These are phyloP conservation scores for Diachasma alloeum DNA, from an alignment of 1,140 invertebrate genomes.

Conservation along the genomic window DNA sequence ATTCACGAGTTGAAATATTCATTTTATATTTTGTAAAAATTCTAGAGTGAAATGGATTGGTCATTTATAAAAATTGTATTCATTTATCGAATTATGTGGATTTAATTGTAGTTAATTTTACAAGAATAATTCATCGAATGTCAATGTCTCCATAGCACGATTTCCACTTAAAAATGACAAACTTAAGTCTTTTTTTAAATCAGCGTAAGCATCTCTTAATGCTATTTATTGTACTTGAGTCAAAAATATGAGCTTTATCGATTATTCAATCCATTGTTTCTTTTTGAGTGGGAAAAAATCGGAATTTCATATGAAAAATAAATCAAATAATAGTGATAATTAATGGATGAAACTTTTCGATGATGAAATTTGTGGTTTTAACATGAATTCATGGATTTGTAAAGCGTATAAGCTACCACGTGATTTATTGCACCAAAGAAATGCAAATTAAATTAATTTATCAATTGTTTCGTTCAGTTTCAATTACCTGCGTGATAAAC, in stretches of 20 bases:
- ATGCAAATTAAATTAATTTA: background rate
- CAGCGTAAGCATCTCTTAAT: slow-evolving; percentile 23
- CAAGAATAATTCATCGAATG: background rate
- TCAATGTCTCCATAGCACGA: background rate
- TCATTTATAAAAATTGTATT: background rate
- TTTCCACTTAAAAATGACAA: background rate
- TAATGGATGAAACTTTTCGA: background rate
- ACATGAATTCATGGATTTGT: background rate
- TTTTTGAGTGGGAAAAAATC: background rate
- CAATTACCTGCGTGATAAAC: background rate
- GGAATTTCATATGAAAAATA: background rate
- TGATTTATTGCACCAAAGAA: background rate
- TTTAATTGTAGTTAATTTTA: background rate
- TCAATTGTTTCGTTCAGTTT: background rate
- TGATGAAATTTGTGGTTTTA: background rate
- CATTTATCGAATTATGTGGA: background rate
- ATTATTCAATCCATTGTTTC: background rate
- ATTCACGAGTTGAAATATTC: background rate
- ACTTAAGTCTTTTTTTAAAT: background rate
- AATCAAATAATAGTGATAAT: background rate
- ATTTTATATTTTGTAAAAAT: background rate
- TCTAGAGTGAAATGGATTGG: background rate
- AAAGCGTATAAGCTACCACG: background rate
- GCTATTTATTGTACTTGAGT: slow-evolving; percentile 37
- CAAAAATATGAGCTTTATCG: slow-evolving; percentile 15